Conservation (phyloP, 2,888 invertebrate species). For the Lordiphosa andalusiaca region DNA sequence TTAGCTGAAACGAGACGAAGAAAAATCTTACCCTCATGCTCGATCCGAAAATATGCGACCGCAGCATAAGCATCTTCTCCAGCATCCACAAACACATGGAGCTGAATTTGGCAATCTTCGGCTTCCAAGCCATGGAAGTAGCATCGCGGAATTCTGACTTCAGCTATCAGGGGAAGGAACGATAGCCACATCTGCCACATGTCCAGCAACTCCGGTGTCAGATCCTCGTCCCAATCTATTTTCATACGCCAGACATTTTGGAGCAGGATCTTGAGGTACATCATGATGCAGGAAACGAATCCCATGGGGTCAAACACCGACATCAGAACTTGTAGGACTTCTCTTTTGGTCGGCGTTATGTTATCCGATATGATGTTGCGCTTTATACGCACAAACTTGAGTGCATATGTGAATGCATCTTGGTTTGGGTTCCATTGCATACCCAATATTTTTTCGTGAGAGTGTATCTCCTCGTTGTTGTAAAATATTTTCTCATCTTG, state of each 20-base stretch:
- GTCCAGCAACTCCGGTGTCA: background rate
- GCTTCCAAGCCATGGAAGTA: background rate
- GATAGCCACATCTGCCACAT: conserved; percentile 7
- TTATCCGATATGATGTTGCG: conserved; percentile 1
- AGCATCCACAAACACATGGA: background rate
- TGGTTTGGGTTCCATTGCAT: background rate
- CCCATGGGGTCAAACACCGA: conserved; percentile 8
- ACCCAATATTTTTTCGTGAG: conserved; percentile 2
- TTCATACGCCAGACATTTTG: background rate
- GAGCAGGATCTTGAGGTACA: conserved; percentile 7
- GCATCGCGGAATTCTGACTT: conserved; percentile 1
- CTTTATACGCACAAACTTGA: background rate
- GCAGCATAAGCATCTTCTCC: conserved; percentile 4
- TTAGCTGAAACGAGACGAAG: conserved; percentile 16
- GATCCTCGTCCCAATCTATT: conserved; percentile 1
- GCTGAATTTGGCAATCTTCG: background rate
- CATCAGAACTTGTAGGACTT: conserved; percentile 2
- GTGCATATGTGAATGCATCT: background rate
- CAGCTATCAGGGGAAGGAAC: background rate
- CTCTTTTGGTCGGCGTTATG: conserved; percentile 4
- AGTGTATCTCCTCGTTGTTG: background rate
- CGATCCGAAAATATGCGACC: conserved; percentile 5
- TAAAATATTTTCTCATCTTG: background rate
- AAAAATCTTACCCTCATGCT: conserved; percentile 7
- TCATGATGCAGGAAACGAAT: conserved; percentile 1